A percentile compares a stretch with the other conserved stretches of the same genome.
Conservation (phyloP, 2,888 invertebrate species). For the Phaedon cochleariae region DNA sequence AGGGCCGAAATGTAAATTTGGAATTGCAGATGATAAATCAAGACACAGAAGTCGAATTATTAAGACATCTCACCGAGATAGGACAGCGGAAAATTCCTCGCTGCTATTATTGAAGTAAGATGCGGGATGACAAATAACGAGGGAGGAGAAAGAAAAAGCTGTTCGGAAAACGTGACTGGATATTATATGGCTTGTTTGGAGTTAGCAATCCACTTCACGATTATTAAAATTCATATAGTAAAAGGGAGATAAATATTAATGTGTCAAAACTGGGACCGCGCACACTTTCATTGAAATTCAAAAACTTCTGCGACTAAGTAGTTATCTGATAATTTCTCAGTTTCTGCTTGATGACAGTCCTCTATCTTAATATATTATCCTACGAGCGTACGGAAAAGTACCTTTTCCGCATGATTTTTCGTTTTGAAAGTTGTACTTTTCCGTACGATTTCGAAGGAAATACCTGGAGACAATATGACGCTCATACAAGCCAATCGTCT, state of each 20-base stretch:
- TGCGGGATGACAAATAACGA: background rate
- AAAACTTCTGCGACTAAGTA: no score
- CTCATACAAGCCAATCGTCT: no score
- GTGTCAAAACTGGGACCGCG: background rate
- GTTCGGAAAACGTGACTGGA: background rate
- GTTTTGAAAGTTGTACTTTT: no score
- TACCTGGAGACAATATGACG: no score
- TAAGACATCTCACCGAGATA: background rate
- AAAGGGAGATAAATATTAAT: background rate
- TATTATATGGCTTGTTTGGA: background rate
- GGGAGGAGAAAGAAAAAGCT: background rate
- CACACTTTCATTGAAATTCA: no score
- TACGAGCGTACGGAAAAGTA: no score
- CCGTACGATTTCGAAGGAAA: no score
- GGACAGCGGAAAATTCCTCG: background rate
- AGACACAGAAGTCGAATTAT: background rate
- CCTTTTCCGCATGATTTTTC: no score
- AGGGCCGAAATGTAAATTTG: background rate
- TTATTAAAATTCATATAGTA: background rate
- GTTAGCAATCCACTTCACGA: background rate
- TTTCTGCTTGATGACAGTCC: no score
- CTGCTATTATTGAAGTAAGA: background rate
- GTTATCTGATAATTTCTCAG: no score
- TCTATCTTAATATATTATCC: no score
- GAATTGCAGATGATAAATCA: background rate